Evolutionary conservation across 2,797 vertebrate species (phyloP), one percentile per base, ranked within the genome.

Genomic region (Denticeps clupeoides): DNA sequence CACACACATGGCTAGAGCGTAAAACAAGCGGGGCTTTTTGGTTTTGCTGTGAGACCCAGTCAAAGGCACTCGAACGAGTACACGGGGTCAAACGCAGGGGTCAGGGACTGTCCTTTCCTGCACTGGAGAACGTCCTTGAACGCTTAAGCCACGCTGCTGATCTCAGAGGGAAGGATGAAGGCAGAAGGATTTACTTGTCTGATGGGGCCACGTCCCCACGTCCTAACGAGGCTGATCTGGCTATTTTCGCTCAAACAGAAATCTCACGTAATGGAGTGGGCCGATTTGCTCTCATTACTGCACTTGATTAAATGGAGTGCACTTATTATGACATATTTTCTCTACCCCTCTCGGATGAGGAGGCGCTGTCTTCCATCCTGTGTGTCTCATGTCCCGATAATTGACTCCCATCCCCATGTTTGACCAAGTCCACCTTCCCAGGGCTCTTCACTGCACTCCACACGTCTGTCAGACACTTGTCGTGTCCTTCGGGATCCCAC

Each of bases 221-320:
- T 32, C 43, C 49, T 72, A 56, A 65, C 65, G 57, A 64, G 61
- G 38, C 55, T 62, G 71, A 58, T 69, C 50, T 50, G 25, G 15
- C 45, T 32, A 33, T 46, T 48, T 60, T 63, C 47, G 53, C 46
- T 53, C 42, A 32, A 29, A 52, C 32, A 46, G 45, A 61, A 51
- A 65, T 62, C 41, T 54, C 48, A 38, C n/a, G 54, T 51, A 53
- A 66, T 58, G 51, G 32, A 59, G 32, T 64, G 41, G 61, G 56
- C 53, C 45, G 29, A 65, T 65, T 66, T 67, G 60, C 47, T 59
- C 51, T 41, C 56, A 38, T 55, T 62, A 55, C 65, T 62, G 63
- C 49, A 56, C 25, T 66, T 62, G 47, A 59, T 63, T 56, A 56
- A 53, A 50, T 42, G 45, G 53, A 58, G 27, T 22, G 57, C 31